Conservation (phyloP, 2,888 invertebrate species). For the Hirtodrosophila duncani region DNA sequence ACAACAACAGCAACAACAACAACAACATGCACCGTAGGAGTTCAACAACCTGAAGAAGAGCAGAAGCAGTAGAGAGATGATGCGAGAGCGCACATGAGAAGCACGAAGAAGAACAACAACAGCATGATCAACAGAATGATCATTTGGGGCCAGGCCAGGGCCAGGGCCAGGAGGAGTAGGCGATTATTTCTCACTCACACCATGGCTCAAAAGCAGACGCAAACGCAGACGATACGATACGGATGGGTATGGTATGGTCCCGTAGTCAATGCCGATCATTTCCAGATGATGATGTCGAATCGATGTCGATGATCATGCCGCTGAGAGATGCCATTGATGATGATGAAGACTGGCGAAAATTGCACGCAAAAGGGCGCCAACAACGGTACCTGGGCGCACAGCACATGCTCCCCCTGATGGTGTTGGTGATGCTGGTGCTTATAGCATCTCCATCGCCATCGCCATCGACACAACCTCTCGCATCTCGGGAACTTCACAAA, state of each 20-base stretch:
- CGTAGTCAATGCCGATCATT: too few species aligned
- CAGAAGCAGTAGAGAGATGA: neutral
- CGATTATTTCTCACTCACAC: conserved; percentile 64
- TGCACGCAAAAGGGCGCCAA: conserved; percentile 62
- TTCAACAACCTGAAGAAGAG: conserved; percentile 56
- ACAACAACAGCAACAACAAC: conserved; percentile 20
- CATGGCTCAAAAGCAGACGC: conserved; percentile 20
- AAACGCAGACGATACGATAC: conserved; percentile 19
- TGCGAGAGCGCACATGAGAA: conserved; percentile 3
- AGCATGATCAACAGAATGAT: conserved; percentile 16
- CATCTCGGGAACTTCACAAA: conserved; percentile 48
- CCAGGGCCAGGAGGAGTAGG: conserved; percentile 14
- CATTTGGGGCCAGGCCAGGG: conserved; percentile 45
- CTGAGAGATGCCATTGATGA: too few species aligned
- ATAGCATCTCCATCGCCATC: neutral
- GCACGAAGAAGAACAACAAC: neutral
- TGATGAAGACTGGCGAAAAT: conserved; percentile 54
- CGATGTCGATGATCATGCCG: conserved; percentile 53
- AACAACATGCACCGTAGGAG: conserved; percentile 29
- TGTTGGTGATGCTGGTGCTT: too few species aligned
- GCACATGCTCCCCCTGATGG: too few species aligned
- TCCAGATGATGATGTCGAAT: conserved; percentile 30
- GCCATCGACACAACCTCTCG: conserved; percentile 9
- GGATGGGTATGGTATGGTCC: conserved; percentile 27
- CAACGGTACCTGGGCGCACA: conserved; percentile 34